Base-by-base conservation (phyloP, 2,888 invertebrate species). In the Acronicta leporina region DNA sequence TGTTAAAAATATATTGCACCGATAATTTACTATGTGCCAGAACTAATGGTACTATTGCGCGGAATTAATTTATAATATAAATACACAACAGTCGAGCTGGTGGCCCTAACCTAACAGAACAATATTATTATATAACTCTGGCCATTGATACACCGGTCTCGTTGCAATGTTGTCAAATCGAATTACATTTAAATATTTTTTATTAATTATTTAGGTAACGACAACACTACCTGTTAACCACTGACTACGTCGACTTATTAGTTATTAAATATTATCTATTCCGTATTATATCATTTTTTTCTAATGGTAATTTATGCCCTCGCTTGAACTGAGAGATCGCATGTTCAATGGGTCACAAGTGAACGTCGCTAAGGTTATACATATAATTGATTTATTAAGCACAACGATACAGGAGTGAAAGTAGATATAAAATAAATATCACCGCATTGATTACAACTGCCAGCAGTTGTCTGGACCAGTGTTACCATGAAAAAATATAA, bases 191-290 rank as follows among this genome's bases (percentile, higher is more conserved):
- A 78, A 62, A 68, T 75, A 74, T 67, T 62, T 61, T 58, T 67
- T 58, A 62, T 75, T 82, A 74, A 65, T 79, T 81, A 82, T 84
- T 86, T 84, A 89, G 88, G 89, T 92, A 93, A 92, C 89, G 87
- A 92, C 88, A 88, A 89, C 86, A 90, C 93, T 94, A 94, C 91
- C 91, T 87, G 85, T 87, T 86, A 93, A 92, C 92, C 92, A 91
- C 86, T 86, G 92, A 93, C 92, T 94, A 94, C 92, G 89, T 91
- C 85, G 84, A 92, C 91, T 91, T 92, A 92, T 83, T 85, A 84
- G 80, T 87, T 87, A 87, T 91, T 92, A 89, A 89, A 91, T 91
- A 92, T 83, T 90, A 89, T 89, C 87, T 92, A 91, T 88, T 87
- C 85, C 89, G 89, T 87, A 87, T 86, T 85, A 86, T 86, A 87